Conservation (phyloP, 2,797 vertebrate species). For the Helicolenus hilgendorfi region DNA sequence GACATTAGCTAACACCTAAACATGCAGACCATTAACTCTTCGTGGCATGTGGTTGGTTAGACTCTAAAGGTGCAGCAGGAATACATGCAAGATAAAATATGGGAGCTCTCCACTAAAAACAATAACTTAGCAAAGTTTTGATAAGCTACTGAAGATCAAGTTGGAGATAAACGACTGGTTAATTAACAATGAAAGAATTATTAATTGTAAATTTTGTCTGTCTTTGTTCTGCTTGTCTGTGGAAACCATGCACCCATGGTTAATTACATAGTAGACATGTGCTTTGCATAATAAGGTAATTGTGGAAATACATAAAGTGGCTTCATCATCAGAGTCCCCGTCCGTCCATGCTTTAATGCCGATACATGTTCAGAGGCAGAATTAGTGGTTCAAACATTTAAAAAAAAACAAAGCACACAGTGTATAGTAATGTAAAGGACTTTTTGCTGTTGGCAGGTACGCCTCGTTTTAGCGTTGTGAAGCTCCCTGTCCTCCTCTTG, state of each 20-base stretch:
- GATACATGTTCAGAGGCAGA: background rate
- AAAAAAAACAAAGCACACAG: too few relatives aligned
- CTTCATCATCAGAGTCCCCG: background rate
- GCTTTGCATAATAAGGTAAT: conserved; percentile 11
- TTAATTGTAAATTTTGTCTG: conserved; percentile 20
- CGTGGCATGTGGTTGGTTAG: background rate
- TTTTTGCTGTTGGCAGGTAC: background rate
- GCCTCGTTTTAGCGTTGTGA: rapidly evolving
- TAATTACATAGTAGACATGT: conserved; percentile 37
- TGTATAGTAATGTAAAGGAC: background rate
- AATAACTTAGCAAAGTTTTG: conserved; percentile 4
- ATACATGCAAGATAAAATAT: background rate
- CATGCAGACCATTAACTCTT: background rate
- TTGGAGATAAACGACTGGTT: conserved; percentile 14
- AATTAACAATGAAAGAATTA: conserved; percentile 33
- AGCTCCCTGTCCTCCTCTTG: background rate
- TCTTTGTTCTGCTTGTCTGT: conserved; percentile 43
- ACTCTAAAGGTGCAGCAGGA: background rate
- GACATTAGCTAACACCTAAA: background rate
- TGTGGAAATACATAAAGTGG: conserved; percentile 18
- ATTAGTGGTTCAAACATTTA: background rate
- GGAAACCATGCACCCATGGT: background rate
- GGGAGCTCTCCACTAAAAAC: background rate
- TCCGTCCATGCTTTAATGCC: background rate
- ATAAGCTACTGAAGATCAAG: conserved; percentile 14